Conservation (phyloP, 2,888 invertebrate species). For the Erebia epiphron region DNA sequence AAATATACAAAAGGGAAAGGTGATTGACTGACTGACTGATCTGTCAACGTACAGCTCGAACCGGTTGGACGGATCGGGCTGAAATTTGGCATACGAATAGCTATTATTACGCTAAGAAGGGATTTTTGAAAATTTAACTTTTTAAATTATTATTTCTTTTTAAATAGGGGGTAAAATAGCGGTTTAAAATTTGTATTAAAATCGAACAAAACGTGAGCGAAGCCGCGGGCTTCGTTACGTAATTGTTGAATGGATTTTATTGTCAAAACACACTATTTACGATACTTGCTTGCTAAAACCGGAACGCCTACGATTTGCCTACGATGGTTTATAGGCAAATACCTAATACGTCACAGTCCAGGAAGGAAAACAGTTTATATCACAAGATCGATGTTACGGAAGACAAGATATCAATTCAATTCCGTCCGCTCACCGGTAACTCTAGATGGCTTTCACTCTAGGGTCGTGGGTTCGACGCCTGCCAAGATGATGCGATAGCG, state of each 20-base stretch:
- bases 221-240: too few species aligned
- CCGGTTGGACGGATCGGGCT: too few species aligned
- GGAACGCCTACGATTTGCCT: not conserved
- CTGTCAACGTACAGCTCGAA: too few species aligned
- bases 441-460: slow-evolving; percentile 63
- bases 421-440: slow-evolving; percentile 51
- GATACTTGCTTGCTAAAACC: not conserved
- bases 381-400: slow-evolving; percentile 40
- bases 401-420: slow-evolving; percentile 40
- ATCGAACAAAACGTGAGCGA: too few species aligned
- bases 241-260: too few species aligned
- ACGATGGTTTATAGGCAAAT: not conserved
- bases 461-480: slow-evolving; percentile 63
- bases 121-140: too few species aligned
- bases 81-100: not conserved
- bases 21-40: too few species aligned
- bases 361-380: slow-evolving; percentile 31
- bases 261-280: not conserved
- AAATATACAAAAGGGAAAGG: too few species aligned
- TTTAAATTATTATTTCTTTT: too few species aligned
- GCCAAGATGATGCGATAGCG: slow-evolving; percentile 48
- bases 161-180: too few species aligned
- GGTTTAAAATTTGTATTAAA: too few species aligned
- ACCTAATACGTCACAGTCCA: slow-evolving; percentile 12
- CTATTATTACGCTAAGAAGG: not conserved